phyloP scores from a whole-genome alignment of 2,888 invertebrate genomes.

The Diplazon laetatorius region DNA sequence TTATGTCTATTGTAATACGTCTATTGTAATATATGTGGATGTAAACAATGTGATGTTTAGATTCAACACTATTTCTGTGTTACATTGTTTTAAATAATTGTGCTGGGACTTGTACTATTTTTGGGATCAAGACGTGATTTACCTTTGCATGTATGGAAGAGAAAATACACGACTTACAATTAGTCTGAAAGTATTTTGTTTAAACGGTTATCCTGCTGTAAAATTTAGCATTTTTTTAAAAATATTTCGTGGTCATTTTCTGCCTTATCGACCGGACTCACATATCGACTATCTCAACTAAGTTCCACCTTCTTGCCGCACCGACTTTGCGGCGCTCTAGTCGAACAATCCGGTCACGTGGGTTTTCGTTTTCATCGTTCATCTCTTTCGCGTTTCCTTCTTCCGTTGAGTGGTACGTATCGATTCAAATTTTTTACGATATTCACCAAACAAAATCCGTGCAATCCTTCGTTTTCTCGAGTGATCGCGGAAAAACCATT shows the following conservation, averaged over 20 bases:
- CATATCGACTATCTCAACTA: neutral
- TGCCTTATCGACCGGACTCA: neutral
- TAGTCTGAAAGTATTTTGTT: neutral
- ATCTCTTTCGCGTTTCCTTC: constrained; percentile 63
- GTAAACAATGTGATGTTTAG: neutral
- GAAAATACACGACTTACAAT: constrained; percentile 8
- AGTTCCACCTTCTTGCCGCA: neutral
- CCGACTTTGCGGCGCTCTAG: constrained; percentile 10
- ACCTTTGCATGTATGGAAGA: constrained; percentile 2
- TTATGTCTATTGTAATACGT: constrained; percentile 8
- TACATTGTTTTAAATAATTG: neutral
- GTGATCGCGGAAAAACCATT: neutral
- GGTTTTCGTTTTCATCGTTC: constrained; percentile 1
- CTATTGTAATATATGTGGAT: neutral
- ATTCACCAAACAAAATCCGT: constrained; percentile 47
- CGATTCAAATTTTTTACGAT: constrained; percentile 24
- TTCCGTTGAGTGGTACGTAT: constrained; percentile 64
- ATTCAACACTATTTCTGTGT: neutral
- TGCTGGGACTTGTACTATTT: neutral
- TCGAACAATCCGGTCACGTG: neutral
- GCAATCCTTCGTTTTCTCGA: constrained; percentile 37
- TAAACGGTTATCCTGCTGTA: too few relatives aligned
- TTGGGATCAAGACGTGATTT: neutral
- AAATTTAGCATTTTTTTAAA: too few relatives aligned
- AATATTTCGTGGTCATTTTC: too few relatives aligned